Percentiles rank a stretch among this genome's conserved stretches.
phyloP scores from a whole-genome alignment of 2,797 vertebrate genomes.

The Liasis olivaceus region DNA sequence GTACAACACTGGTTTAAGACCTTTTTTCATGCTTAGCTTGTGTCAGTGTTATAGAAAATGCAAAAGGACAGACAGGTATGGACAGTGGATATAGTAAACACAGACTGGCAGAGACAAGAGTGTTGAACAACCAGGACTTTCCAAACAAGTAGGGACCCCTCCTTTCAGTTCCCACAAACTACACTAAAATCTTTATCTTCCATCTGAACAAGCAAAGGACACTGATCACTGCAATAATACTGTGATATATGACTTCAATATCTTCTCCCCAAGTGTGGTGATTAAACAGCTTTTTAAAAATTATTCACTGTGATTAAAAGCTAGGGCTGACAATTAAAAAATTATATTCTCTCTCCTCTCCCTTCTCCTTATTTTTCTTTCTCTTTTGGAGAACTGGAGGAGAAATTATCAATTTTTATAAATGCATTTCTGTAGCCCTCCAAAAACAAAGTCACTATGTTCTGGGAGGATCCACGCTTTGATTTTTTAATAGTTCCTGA shows the following conservation, averaged over 20 bases:
- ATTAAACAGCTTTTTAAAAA: background rate
- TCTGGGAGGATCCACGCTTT: background rate
- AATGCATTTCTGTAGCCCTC: background rate
- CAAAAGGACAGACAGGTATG: background rate
- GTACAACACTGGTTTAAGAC: too few relatives aligned
- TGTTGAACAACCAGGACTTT: background rate
- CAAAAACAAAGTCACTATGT: background rate
- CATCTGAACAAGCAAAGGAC: background rate
- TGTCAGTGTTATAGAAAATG: background rate
- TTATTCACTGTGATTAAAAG: background rate
- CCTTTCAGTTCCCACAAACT: background rate
- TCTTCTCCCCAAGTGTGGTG: background rate
- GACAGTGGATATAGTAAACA: background rate
- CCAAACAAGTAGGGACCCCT: background rate
- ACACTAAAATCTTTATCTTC: background rate
- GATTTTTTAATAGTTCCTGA: background rate
- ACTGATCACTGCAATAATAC: background rate
- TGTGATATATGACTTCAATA: background rate
- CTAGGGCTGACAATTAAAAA: background rate
- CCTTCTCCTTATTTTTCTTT: background rate
- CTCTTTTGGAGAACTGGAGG: background rate
- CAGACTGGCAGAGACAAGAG: background rate
- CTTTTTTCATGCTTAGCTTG: background rate
- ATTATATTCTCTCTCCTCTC: background rate
- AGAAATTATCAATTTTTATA: background rate